Evolutionary conservation across 2,113 vertebrate species (phyloP), one percentile per base, ranked within the genome.

Genomic region (Alligator mississippiensis): DNA sequence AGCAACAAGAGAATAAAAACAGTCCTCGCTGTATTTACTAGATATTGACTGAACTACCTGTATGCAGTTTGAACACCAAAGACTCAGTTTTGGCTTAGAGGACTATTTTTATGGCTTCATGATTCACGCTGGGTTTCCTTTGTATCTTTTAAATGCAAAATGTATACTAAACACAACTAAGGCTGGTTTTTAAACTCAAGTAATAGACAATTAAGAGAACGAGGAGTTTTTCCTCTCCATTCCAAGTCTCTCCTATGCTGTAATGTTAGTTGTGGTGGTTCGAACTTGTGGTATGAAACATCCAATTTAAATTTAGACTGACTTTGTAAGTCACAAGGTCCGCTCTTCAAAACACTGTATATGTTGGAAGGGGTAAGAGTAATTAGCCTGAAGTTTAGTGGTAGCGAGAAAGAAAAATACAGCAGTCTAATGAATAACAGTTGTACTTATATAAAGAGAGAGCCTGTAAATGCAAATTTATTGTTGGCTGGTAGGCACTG

Each of bases 361-460:
- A 87, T 55, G 27, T 59, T 84, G 70, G 47, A 80, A 90, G 58
- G n/a, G 54, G 86, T 72, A 24, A 77, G 75, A 89, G 94, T 90
- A 93, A 19, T 12, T 4, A 87, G 28, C 66, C 66, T 90, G 90
- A 95, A 92, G 17, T 77, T 9, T n/a, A 95, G 21, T 25, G 76
- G 77, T 93, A 92, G 19, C 4, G 12, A 77, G 74, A 74, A 93
- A 95, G 96, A 84, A 81, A 79, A 34, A 24, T 4, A 95, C 0
- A 74, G 57, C 30, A 47, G 34, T 24, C 34, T 38, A 92, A 86
- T 85, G 87, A 68, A 63, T 54, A 90, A 54, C 76, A 91, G 58
- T 89, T 77, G 92, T 89, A 94, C 93, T 86, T 95, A 77, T 89
- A 59, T 27, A 84, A 90, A 95, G 8, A 95, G 54, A 93, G 92